Evolutionary conservation across 1,140 invertebrate genomes (phyloP), one percentile per base, ranked within the genome.

Genomic region (Drosophila arawakana): DNA sequence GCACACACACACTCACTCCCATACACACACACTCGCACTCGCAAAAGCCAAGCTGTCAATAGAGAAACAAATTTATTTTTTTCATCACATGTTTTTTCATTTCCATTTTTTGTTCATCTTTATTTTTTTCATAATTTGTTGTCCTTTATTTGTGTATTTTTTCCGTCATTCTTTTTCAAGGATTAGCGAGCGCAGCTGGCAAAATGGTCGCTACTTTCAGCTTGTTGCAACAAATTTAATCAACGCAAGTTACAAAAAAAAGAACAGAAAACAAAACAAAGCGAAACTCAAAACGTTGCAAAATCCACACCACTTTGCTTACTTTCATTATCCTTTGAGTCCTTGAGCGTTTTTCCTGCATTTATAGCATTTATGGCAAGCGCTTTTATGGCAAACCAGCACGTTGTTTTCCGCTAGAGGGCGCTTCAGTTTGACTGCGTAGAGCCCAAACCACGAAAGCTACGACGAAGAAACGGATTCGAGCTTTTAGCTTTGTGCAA

Each of bases 291-390:
- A 30, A 67, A 58, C 46, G 13, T 47, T 7, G 30, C 39, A 70
- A 70, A 30, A 49, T 30, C 34, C 37, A n/a, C n/a, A 39, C n/a
- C 50, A 30, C 25, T 30, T 30, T 5, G 25, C 3, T 30, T 2
- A 18, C 30, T 59, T 21, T 43, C 35, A 59, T 55, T 57, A 35
- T 66, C 10, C 43, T 57, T 34, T 15, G 11, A 47, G 60, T 52
- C 49, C 49, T 52, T 62, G 41, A 43, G 21, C 21, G 41, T 8
- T 55, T 7, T 35, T 7, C 18, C 35, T n/a, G n/a, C 21, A 9
- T 39, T 62, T 50, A 68, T 7, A 7, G 9, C 37, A 35, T 78
- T 83, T 79, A 83, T 83, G n/a, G 81, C 63, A 75, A 1, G n/a
- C 25, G 13, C 35, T 21, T 58, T 83, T 83, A 83, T 83, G 50